These are phyloP conservation scores for Heliconius erato DNA, from an alignment of 2,888 invertebrate genomes.

Conservation along the genomic window DNA sequence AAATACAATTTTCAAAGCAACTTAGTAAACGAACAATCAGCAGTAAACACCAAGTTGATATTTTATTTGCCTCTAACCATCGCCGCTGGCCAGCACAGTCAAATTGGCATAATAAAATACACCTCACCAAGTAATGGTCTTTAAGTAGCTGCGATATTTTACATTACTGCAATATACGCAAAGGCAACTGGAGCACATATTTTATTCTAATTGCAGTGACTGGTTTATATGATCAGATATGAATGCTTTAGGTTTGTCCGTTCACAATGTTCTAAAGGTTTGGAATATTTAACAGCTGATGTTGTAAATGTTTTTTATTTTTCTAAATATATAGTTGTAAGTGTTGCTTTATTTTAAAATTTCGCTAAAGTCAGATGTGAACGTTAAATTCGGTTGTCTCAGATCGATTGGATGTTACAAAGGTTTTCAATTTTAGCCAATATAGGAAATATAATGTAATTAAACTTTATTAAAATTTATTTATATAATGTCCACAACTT, in stretches of 20 bases:
- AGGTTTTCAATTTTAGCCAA: too few relatives aligned
- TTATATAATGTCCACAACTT: too few relatives aligned
- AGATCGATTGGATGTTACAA: too few relatives aligned
- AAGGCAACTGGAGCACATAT: constrained; percentile 26
- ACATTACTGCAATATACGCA: constrained; percentile 10
- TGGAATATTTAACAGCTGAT: not conserved
- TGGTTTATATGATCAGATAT: constrained; percentile 17
- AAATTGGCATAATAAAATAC: constrained; percentile 25
- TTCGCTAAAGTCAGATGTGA: too few relatives aligned
- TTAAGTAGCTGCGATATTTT: constrained; percentile 28
- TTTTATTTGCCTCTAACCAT: constrained; percentile 21
- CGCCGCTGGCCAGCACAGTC: constrained; percentile 30
- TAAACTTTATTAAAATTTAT: too few relatives aligned
- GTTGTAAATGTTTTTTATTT: too few relatives aligned
- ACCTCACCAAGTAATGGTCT: constrained; percentile 11
- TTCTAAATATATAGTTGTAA: too few relatives aligned
- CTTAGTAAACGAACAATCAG: constrained; percentile 14
- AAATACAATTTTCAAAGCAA: not conserved
- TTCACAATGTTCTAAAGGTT: not conserved
- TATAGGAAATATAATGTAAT: too few relatives aligned
- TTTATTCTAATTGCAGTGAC: constrained; percentile 11
- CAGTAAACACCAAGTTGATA: not conserved
- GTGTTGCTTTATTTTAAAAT: too few relatives aligned
- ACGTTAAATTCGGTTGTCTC: too few relatives aligned
- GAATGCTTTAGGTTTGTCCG: not conserved